These are phyloP conservation scores for Hirundichthys speculiger DNA, from an alignment of 2,113 vertebrate genomes.

Conservation along the genomic window DNA sequence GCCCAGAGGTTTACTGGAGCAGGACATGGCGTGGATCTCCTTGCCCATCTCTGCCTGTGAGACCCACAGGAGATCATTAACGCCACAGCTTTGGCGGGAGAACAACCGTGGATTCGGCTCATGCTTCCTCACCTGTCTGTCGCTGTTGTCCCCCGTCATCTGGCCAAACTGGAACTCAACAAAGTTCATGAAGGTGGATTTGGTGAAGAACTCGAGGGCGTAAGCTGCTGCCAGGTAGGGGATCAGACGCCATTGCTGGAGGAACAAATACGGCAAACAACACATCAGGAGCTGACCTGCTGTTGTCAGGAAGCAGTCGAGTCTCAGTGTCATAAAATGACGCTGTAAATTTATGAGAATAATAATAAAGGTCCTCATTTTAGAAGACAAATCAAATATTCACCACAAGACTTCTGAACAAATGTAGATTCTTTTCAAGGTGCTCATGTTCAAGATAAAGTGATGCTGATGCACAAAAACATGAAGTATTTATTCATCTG, in stretches of 20 bases:
- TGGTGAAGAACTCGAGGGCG: conserved; percentile 87
- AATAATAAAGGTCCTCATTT: too few species aligned
- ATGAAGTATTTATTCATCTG: too few species aligned
- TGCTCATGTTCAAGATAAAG: too few species aligned
- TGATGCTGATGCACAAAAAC: too few species aligned
- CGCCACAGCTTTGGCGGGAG: neutral
- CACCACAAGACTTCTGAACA: too few species aligned
- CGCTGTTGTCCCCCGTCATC: conserved; percentile 71
- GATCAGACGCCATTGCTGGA: conserved; percentile 93
- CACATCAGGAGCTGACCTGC: neutral
- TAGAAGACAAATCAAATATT: too few species aligned
- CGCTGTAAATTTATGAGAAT: too few species aligned
- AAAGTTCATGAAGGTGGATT: conserved; percentile 76
- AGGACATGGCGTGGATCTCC: conserved; percentile 90
- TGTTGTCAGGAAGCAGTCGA: too few species aligned
- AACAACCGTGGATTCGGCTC: neutral
- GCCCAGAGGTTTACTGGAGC: conserved; percentile 86
- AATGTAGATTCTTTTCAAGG: too few species aligned
- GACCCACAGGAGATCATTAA: conserved; percentile 42
- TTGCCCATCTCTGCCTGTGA: conserved; percentile 86
- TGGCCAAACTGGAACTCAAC: conserved; percentile 79
- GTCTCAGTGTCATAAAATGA: too few species aligned
- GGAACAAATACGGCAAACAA: conserved; percentile 3
- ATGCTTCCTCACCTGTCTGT: conserved; percentile 81
- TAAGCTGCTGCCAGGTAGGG: conserved; percentile 90